Base-by-base conservation (phyloP, 2,113 vertebrate genomes). In the Bos javanicus region DNA sequence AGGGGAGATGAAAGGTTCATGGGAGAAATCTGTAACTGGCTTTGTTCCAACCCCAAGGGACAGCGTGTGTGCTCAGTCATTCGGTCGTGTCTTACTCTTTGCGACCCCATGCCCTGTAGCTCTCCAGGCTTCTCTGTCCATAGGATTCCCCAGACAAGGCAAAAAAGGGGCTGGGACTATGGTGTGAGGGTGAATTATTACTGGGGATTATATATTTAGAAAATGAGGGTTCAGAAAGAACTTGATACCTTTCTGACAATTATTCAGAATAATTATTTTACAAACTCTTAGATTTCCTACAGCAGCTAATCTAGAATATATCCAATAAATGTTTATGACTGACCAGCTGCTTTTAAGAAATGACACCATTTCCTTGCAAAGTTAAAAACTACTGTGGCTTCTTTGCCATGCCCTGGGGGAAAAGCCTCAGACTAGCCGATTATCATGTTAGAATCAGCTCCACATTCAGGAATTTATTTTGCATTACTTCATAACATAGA, bases 261-360 rank as follows among this genome's bases (percentile, higher is more conserved):
- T 91, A 93, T 39, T 76, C 43, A 95, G 48, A 78, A 52, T 87
- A 48, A 83, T 92, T 91, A 13, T 78, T 92, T 88, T 67, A 30
- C 39, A 95, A 62, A 2, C 30, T 91, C 74, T 91, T 25, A 71
- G 28, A 64, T 85, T 94, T 59, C 54, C 59, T 60, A 36, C 2
- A 67, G 39, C 23, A 78, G 74, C 39, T 76, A 74, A 91, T 60
- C 82, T 13, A 76, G 88, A 95, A 91, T 43, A 56, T 52, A 7
- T 60, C 19, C 36, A 60, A 52, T 82, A 95, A 78, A 71, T 71
- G 43, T 81, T 93, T 86, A 60, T 80, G 96, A 87, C 50, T 94
- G 52, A 90, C n/a, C 57, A 88, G 39, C 17, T 74, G 36, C 50
- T 71, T 83, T 82, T 64, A 81, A 94, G 57, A 96, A 94, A 80